Evolutionary conservation across 92 coral and sea anemone genomes (phyloP).

Genomic region (Epizoanthus stellaris): DNA sequence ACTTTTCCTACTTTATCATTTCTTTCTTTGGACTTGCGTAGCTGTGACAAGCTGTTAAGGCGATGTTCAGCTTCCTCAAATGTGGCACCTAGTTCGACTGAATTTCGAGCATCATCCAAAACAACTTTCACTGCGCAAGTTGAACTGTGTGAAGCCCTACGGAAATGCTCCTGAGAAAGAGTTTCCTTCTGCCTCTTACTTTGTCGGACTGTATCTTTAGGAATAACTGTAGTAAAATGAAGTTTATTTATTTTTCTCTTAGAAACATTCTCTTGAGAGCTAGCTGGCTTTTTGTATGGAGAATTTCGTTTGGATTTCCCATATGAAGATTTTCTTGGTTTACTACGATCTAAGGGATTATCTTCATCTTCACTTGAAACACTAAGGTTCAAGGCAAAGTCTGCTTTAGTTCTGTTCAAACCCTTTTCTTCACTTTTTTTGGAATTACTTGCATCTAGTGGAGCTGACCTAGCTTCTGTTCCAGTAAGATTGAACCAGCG

Average conservation of each 20-base stretch:
- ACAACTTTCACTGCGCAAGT: slow-evolving; percentile 22
- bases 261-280: not conserved
- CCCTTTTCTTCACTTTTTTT: not conserved
- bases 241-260: not conserved
- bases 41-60: slow-evolving; percentile 7
- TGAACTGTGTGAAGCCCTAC: not conserved
- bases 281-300: not conserved
- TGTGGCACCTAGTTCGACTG: slow-evolving; percentile 19
- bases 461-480: not conserved
- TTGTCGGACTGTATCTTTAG: slow-evolving; percentile 35
- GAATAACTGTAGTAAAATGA: slow-evolving; percentile 16
- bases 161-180: not conserved
- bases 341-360: not conserved
- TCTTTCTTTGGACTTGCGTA: not conserved
- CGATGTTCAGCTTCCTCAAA: slow-evolving; percentile 49
- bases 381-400: slow-evolving; percentile 6
- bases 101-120: slow-evolving; percentile 43
- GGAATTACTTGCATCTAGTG: not conserved
- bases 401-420: not conserved
- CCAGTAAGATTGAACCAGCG: not conserved
- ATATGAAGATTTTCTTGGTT: not conserved
- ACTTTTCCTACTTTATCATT: slow-evolving; percentile 7
- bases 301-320: not conserved
- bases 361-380: slow-evolving; percentile 13
- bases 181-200: slow-evolving; percentile 5